Conservation (phyloP, 2,888 invertebrate genomes). For the Nymphalis polychloros region DNA sequence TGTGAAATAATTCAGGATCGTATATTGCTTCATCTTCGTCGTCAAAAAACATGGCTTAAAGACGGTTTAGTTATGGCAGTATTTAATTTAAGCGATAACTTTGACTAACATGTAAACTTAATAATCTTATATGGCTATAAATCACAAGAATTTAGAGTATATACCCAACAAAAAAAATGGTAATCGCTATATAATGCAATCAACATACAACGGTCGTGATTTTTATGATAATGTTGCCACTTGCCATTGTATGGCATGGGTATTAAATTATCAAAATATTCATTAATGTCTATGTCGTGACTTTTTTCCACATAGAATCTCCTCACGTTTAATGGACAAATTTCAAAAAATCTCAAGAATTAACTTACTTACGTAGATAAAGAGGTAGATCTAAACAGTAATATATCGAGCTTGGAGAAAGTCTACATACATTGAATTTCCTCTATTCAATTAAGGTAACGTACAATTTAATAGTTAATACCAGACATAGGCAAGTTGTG, state of each 20-base stretch:
- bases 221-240: conserved; percentile 46
- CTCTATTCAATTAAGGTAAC: too few relatives aligned
- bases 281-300: too few relatives aligned
- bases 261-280: too few relatives aligned
- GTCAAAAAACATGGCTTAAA: conserved; percentile 66
- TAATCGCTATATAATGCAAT: conserved; percentile 58
- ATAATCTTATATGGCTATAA: conserved; percentile 46
- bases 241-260: conserved; percentile 29
- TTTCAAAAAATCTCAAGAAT: too few relatives aligned
- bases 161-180: conserved; percentile 64
- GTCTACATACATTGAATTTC: too few relatives aligned
- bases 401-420: too few relatives aligned
- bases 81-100: conserved; percentile 41
- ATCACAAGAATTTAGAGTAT: conserved; percentile 66
- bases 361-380: too few relatives aligned
- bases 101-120: conserved; percentile 51
- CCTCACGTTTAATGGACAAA: too few relatives aligned
- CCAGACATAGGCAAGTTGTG: too few relatives aligned
- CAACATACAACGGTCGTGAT: conserved; percentile 71
- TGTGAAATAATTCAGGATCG: conserved; percentile 64
- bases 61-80: conserved; percentile 43
- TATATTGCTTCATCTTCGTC: conserved; percentile 61
- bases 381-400: too few relatives aligned
- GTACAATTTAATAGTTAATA: too few relatives aligned
- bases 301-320: too few relatives aligned